Evolutionary conservation across 2,797 vertebrate genomes (phyloP).

Genomic region (Scolopax rusticola): DNA sequence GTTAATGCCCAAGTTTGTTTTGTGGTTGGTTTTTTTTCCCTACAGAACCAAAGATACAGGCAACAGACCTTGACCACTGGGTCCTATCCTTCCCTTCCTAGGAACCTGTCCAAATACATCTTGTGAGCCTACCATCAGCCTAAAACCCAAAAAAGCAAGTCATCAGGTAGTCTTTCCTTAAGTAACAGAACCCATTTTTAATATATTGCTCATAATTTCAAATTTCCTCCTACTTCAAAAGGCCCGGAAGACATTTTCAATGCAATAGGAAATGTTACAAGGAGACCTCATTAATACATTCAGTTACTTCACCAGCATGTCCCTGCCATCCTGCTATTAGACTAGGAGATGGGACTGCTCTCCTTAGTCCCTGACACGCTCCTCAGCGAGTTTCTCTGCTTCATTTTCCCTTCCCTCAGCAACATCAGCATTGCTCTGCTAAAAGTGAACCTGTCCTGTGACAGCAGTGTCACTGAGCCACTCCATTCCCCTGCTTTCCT

Average conservation of each 20-base stretch:
- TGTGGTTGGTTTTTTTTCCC: background rate
- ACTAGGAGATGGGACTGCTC: background rate
- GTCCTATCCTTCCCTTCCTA: background rate
- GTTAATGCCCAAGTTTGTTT: background rate
- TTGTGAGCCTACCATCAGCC: background rate
- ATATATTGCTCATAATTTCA: background rate
- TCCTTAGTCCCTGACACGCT: accelerated
- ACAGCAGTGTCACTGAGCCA: background rate
- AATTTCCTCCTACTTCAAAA: background rate
- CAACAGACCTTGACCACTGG: background rate
- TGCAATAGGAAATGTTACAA: background rate
- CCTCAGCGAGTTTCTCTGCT: background rate
- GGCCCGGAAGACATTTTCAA: background rate
- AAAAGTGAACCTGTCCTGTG: background rate
- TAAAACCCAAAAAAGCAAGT: background rate
- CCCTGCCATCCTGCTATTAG: background rate
- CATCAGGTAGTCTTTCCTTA: background rate
- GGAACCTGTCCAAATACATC: background rate
- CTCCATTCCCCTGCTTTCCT: background rate
- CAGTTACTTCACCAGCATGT: background rate
- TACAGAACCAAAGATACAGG: background rate
- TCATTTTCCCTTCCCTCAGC: background rate
- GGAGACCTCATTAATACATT: background rate
- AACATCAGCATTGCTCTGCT: background rate
- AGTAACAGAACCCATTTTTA: background rate